A percentile compares a stretch with the other conserved stretches of the same genome.
Evolutionary conservation across 2,113 vertebrate species (phyloP).

Genomic region (Myrmophylax atrothorax): DNA sequence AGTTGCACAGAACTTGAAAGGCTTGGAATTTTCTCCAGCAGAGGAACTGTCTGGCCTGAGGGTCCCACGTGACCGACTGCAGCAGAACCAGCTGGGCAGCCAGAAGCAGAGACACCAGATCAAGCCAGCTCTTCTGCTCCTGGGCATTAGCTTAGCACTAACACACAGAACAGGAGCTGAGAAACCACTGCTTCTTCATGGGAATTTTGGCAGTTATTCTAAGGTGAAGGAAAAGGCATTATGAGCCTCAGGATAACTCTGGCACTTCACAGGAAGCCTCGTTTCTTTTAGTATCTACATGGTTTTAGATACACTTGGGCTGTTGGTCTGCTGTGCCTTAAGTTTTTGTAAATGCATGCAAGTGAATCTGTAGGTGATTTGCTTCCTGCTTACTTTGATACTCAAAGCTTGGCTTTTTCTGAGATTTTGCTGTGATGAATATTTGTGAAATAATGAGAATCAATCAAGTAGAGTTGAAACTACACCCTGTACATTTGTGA

Average conservation of each 20-base stretch:
- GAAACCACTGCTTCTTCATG: background rate
- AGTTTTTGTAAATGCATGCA: background rate
- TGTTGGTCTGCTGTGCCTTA: background rate
- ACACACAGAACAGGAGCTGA: background rate
- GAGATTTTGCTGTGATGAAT: background rate
- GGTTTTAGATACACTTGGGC: background rate
- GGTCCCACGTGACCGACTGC: background rate
- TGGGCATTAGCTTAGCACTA: background rate
- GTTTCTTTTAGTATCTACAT: background rate
- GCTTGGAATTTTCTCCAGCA: background rate
- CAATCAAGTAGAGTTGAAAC: background rate
- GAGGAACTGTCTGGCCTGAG: background rate
- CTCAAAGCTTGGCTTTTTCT: background rate
- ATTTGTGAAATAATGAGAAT: background rate
- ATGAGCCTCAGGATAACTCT: background rate
- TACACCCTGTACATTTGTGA: background rate
- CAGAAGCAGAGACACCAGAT: background rate
- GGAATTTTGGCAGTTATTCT: background rate
- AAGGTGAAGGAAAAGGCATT: background rate
- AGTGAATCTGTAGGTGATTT: background rate
- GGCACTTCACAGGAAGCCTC: background rate
- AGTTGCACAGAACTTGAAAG: background rate
- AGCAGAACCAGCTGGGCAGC: background rate
- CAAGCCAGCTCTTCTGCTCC: background rate
- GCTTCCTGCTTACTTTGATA: background rate